These are phyloP conservation scores for Carabus problematicus DNA, from an alignment of 2,888 invertebrate genomes.

Conservation along the genomic window DNA sequence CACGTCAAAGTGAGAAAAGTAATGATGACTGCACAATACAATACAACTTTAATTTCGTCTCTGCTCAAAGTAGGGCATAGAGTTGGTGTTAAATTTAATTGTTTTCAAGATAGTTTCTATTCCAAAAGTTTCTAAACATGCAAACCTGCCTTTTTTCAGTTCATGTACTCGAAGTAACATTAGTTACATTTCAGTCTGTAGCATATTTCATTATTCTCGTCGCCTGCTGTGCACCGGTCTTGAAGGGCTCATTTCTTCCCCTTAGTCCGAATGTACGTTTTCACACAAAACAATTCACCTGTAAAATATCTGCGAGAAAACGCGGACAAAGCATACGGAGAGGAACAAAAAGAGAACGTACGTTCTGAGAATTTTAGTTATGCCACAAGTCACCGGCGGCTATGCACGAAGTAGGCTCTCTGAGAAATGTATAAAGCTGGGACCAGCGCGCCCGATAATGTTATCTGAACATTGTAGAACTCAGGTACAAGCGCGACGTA, in stretches of 20 bases:
- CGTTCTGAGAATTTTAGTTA: constrained; percentile 22
- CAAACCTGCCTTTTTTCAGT: background rate
- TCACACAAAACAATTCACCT: constrained; percentile 25
- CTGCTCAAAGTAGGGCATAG: no score
- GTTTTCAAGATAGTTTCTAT: no score
- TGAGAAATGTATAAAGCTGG: background rate
- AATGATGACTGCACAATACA: no score
- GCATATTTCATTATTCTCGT: background rate
- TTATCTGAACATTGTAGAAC: constrained; percentile 10
- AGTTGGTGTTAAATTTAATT: no score
- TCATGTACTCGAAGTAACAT: background rate
- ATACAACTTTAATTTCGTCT: no score
- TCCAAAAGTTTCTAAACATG: background rate
- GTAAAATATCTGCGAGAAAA: constrained; percentile 13
- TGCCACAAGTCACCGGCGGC: background rate
- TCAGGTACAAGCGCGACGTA: constrained; percentile 1
- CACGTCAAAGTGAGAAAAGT: no score
- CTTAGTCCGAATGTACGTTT: constrained; percentile 5
- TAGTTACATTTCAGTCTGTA: background rate
- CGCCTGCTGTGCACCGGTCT: background rate
- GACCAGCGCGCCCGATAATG: constrained; percentile 1
- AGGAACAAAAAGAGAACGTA: constrained; percentile 10
- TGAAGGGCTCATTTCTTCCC: background rate
- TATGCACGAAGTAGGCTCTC: background rate
- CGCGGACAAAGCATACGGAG: constrained; percentile 4